Evolutionary conservation across 2,797 vertebrate genomes (phyloP).

Genomic region (Eulemur rubriventer): DNA sequence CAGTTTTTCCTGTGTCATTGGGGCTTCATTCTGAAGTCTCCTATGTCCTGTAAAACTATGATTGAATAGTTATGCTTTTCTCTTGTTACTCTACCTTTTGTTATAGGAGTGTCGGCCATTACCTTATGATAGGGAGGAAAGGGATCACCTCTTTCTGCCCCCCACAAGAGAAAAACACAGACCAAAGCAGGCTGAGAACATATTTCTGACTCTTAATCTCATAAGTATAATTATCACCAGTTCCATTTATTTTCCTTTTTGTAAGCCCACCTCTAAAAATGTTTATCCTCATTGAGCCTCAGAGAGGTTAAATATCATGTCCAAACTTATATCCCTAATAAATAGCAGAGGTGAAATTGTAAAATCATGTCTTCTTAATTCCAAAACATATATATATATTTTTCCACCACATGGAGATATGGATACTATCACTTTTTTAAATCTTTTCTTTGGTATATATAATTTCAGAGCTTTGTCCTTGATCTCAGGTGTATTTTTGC

Average conservation of each 20-base stretch:
- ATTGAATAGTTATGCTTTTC: neutral
- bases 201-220: neutral
- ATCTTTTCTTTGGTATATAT: neutral
- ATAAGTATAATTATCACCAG: neutral
- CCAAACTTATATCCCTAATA: neutral
- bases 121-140: neutral
- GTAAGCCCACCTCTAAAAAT: neutral
- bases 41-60: neutral
- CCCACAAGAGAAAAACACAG: neutral
- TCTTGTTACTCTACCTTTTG: neutral
- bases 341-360: neutral
- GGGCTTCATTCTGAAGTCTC: neutral
- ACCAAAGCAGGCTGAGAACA: neutral
- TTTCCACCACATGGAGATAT: neutral
- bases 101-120: too few relatives aligned
- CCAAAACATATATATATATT: neutral
- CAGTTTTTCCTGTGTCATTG: neutral
- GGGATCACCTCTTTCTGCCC: neutral
- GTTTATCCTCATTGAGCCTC: neutral
- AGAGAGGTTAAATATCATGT: neutral
- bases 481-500: neutral
- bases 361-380: neutral
- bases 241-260: neutral
- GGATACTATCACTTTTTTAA: neutral
- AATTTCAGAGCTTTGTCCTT: neutral